These are phyloP conservation scores for rat (Rattus norvegicus) DNA, from an alignment of 2,113 vertebrate species.

Conservation along the genomic window DNA sequence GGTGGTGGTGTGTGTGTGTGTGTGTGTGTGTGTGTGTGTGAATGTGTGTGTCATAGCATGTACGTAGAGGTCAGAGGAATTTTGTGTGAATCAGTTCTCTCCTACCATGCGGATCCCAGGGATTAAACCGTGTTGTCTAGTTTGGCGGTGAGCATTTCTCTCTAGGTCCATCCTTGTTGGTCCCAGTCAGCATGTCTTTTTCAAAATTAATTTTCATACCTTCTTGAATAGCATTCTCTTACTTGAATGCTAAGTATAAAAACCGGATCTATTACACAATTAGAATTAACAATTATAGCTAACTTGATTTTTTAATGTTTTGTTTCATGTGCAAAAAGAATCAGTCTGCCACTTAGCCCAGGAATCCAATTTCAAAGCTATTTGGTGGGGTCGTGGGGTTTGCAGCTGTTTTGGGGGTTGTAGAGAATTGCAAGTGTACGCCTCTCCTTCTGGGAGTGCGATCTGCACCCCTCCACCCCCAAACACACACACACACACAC, in stretches of 20 bases:
- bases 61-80: neutral
- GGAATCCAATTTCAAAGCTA: neutral
- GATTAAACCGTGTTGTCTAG: neutral
- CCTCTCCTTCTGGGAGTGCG: neutral
- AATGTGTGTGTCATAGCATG: accelerated
- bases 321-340: constrained; percentile 23
- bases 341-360: neutral
- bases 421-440: neutral
- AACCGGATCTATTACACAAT: neutral
- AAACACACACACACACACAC: neutral
- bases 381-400: constrained; percentile 7
- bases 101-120: neutral
- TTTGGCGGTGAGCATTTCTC: neutral
- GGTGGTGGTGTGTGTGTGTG: neutral
- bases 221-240: neutral
- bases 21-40: neutral
- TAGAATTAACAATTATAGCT: neutral
- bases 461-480: neutral
- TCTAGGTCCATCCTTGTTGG: neutral
- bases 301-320: constrained; percentile 32
- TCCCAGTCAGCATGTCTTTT: neutral
- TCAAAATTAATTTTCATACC: neutral
- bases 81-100: neutral
- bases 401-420: neutral
- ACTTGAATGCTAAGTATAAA: neutral